Base-by-base conservation (phyloP, 2,888 invertebrate species). In the Campoplex nolae region DNA sequence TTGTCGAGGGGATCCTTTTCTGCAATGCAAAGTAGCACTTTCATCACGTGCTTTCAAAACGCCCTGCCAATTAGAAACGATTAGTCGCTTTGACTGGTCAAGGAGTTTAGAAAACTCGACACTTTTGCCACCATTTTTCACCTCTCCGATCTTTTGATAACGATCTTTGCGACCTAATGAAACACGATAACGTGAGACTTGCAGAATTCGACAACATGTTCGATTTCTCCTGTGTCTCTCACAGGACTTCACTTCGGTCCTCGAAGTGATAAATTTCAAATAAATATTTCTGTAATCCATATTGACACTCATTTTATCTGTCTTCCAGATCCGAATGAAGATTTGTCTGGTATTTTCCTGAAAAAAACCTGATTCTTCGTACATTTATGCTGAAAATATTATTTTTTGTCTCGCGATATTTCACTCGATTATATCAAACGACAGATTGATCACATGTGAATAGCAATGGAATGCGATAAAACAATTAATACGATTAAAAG, bases 41-140 rank as follows among this genome's bases (percentile, higher is more conserved):
- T 51, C 51, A 51, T 18, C 51, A 51, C 51, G 51, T 62, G 32
- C 62, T 32, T 62, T 62, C 32, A 62, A 28, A 62, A 62, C 62
- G 62, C 16, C 0, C 62, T 32, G 62, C 62, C 62, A 62, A 62
- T 32, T 62, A 62, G 62, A 32, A 32, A 62, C 62, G 32, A 62
- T 62, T 32, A 62, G 62, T 62, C 28, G 62, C 16, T 6, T 16
- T 62, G 62, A 32, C 32, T 1, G 28, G 32, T 28, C 16, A 32
- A 32, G 1, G 7, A 32, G 62, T 6, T 28, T 58, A 32, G 32
- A 62, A 32, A 32, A 16, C 32, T 32, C 32, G 16, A 32, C 32
- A 62, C 62, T 32, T 32, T 32, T 16, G 32, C 62, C 62, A 62
- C 28, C 58, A 3, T 4, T 62, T 62, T 62, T 32, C 62, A 62